Evolutionary conservation across 2,888 invertebrate species (phyloP), one percentile per base, ranked within the genome.

Genomic region (Nephrocerus scutellatus): DNA sequence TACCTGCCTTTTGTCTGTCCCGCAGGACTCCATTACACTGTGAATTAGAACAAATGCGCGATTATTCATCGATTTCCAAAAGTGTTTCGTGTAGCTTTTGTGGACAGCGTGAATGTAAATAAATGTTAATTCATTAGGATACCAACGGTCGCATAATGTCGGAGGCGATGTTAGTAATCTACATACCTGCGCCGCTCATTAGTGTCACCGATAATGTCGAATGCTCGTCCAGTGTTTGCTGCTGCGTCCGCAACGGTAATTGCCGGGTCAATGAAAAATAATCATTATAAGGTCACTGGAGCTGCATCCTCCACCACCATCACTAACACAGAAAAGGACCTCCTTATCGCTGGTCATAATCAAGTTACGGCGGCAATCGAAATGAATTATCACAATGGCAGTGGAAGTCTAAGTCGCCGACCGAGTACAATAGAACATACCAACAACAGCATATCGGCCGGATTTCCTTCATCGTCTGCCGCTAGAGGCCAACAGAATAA

Each of bases 11-110:
- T n/a, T n/a, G n/a, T n/a, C n/a, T n/a, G n/a, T n/a, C n/a, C n/a
- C n/a, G n/a, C n/a, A n/a, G n/a, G n/a, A n/a, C n/a, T n/a, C n/a
- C n/a, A n/a, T n/a, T n/a, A n/a, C n/a, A n/a, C n/a, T n/a, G n/a
- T n/a, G n/a, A n/a, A n/a, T n/a, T n/a, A n/a, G n/a, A n/a, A 40
- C n/a, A n/a, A n/a, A 67, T 67, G 66, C 60, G 59, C 47, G 61
- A 66, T 54, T 61, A 62, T 59, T 59, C 59, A 8, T 53, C 57
- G 34, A 57, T 63, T n/a, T 48, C 63, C 66, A 39, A 65, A 62
- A 58, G 65, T 67, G 20, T 67, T 66, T 52, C 63, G 63, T 36
- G 61, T 58, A 39, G 58, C 57, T 30, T 63, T 63, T 36, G 54
- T 58, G 20, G 61, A 60, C 37, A 60, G 56, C 41, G 55, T 59